These are phyloP conservation scores for Drosophila buzzatii DNA, from an alignment of 2,888 invertebrate genomes.

Conservation along the genomic window DNA sequence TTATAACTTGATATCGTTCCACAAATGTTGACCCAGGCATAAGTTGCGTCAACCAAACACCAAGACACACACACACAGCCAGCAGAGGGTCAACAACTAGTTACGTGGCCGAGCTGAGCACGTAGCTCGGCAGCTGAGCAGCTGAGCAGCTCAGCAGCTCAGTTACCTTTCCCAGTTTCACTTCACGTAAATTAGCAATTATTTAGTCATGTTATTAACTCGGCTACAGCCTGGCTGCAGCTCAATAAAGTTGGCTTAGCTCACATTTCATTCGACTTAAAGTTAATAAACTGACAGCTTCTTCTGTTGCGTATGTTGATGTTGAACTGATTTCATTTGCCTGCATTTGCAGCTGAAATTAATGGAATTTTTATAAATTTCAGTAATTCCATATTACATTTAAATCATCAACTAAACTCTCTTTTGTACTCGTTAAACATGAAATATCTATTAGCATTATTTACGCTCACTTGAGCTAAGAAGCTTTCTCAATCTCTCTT, in stretches of 20 bases:
- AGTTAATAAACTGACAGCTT: conserved; percentile 32
- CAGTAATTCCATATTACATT: too few species aligned
- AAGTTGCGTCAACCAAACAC: conserved; percentile 21
- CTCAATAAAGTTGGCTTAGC: conserved; percentile 43
- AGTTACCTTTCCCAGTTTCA: conserved; percentile 13
- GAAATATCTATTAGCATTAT: conserved; percentile 1
- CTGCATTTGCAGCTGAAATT: background rate
- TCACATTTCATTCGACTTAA: conserved; percentile 29
- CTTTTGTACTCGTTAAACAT: background rate
- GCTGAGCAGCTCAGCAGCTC: background rate
- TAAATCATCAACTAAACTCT: background rate
- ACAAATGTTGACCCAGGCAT: conserved; percentile 64
- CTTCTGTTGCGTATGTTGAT: conserved; percentile 33
- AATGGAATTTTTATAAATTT: too few species aligned
- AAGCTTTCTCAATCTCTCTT: conserved; percentile 14
- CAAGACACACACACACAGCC: background rate
- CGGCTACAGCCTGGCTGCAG: conserved; percentile 37
- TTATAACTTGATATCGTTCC: conserved; percentile 47
- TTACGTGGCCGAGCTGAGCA: conserved; percentile 51
- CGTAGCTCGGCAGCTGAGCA: conserved; percentile 25
- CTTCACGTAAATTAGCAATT: conserved; percentile 73
- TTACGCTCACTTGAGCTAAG: conserved; percentile 6
- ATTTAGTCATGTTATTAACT: conserved; percentile 66
- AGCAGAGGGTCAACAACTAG: conserved; percentile 64
- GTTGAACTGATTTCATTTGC: conserved; percentile 44